Conservation (phyloP, 37 sponge, comb jelly and placozoan genomes). For the Lycopodina hypogea region DNA sequence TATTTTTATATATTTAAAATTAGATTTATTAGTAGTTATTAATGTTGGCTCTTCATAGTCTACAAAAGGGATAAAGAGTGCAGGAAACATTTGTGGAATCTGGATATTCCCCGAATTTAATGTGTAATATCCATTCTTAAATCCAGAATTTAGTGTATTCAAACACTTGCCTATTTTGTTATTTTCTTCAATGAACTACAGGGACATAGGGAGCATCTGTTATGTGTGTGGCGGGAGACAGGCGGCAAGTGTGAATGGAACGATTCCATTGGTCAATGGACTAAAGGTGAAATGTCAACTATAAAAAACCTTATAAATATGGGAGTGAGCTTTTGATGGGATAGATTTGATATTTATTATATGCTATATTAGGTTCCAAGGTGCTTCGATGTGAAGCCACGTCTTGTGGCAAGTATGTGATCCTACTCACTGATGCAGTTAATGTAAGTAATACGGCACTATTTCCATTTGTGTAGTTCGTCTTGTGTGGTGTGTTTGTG, state of each 20-base stretch:
- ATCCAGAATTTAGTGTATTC: no score
- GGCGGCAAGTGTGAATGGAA: not conserved
- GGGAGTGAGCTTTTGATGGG: no score
- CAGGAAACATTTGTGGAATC: no score
- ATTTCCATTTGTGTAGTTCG: not conserved
- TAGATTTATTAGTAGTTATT: no score
- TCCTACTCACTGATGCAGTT: not conserved
- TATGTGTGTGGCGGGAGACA: slow-evolving; percentile 22
- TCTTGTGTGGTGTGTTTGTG: not conserved
- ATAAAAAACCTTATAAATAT: no score
- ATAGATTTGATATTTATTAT: no score
- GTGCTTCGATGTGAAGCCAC: slow-evolving; percentile 14
- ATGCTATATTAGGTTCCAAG: not conserved
- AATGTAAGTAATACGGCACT: not conserved
- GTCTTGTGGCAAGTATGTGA: slow-evolving; percentile 8
- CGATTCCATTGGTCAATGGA: not conserved
- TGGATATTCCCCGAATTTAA: no score
- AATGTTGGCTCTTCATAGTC: no score
- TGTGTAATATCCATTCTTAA: no score
- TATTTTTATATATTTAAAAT: no score
- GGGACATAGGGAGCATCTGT: slow-evolving; percentile 1
- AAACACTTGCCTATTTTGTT: no score
- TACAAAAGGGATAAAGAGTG: no score
- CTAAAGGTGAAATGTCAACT: not conserved
- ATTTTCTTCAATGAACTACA: not conserved